Base-by-base conservation (phyloP, 2,113 vertebrate genomes). In the Percopsis transmontana region DNA sequence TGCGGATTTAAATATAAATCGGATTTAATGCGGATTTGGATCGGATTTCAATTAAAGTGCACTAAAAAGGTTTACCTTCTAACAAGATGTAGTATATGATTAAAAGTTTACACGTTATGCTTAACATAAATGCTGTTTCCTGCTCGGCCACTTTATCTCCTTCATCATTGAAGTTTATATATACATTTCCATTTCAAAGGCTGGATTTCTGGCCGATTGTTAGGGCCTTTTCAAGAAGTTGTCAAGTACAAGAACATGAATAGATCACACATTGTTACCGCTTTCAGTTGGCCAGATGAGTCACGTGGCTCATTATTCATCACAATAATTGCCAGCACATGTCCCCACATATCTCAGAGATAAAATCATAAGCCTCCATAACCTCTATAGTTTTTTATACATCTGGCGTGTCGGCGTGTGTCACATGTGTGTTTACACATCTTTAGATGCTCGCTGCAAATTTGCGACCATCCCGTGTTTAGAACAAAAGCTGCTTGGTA, bases 131-230 rank as follows among this genome's bases (percentile, higher is more conserved):
- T 33, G 27, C 5, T 33, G 27, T 7, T 4, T 33, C 27, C 27
- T 33, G 48, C 51, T 21, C 20, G 23, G 12, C 2, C 21, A 53
- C 2, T 14, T 14, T 23, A 53, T 23, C 13, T 24, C 20, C 3
- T 23, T 2, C 21, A 53, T 53, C 51, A 13, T 11, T 3, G 10
- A 23, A 23, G 20, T 10, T 12, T 13, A 23, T 14, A 15, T 8
- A 27, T 16, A 16, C 3, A 55, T 27, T 55, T 33, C 23, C 24
- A 27, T 55, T 55, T 55, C 53, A 55, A 55, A 55, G 53, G 53
- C 24, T 33, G 3, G 5, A 16, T 10, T 38, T 38, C 50, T 55
- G 9, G 53, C 24, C 9, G 53, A 33, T 55, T 33, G 12, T 27
- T n/a, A 55, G 14, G 52, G 19, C 20, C 23, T 21, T 16, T 55